Evolutionary conservation across 2,113 vertebrate species (phyloP), one percentile per base, ranked within the genome.

Genomic region (Laterallus jamaicensis): DNA sequence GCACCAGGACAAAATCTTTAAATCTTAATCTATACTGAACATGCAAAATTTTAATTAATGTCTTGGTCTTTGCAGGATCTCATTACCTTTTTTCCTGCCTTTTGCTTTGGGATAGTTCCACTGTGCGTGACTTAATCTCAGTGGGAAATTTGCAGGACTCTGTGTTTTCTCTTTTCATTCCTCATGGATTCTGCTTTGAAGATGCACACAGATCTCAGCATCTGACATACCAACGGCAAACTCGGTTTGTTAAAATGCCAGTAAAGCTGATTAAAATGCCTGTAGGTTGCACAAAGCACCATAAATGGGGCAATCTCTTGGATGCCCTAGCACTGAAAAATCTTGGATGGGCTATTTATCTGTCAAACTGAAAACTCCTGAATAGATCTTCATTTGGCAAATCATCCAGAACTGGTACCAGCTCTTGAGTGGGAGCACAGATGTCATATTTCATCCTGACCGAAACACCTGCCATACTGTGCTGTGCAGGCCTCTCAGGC

Each of bases 321-420:
- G 44, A 70, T 85, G 18, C 28, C 59, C 31, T 88, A 79, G 44
- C 63, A 92, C 18, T 60, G 59, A 90, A 82, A 91, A 75, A 44
- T 77, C 86, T 91, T 88, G 49, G 64, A 83, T 69, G 35, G 39
- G 20, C 86, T 39, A 66, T 95, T 85, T 76, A 71, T 92, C 89
- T 88, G 84, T 60, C 82, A 87, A 62, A 58, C 11, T 0, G 6
- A 86, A 94, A 52, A 70, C 60, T 84, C 84, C 73, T 5, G 3
- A 63, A 55, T 56, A 88, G 92, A 90, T 88, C 62, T 87, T 68
- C 37, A 39, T 79, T 83, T 95, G 94, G 92, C 78, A 94, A 64
- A 85, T 69, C 86, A 79, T 42, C 20, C 71, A 66, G 76, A 77
- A 73, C 29, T 95, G 76, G 82, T 95, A 92, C 80, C 86, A 94